These are phyloP conservation scores for Cosmia pyralina DNA, from an alignment of 2,888 invertebrate species.

Conservation along the genomic window DNA sequence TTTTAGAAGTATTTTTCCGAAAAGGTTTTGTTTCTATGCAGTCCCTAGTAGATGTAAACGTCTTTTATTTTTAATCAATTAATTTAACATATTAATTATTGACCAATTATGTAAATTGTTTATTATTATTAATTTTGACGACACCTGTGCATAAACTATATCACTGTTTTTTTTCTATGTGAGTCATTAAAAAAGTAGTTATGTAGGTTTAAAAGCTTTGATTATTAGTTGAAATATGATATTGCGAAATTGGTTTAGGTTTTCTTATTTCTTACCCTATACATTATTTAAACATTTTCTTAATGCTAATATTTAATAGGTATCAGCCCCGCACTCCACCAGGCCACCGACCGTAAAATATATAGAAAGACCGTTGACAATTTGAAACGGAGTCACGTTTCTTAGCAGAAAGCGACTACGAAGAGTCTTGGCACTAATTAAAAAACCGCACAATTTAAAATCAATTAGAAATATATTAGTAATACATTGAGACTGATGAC, in stretches of 20 bases:
- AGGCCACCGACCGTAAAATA: too few species aligned
- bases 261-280: not conserved
- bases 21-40: constrained; percentile 1
- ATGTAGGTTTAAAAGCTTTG: constrained; percentile 6
- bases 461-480: constrained; percentile 44
- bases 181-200: constrained; percentile 19
- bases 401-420: too few species aligned
- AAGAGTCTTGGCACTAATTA: constrained; percentile 7
- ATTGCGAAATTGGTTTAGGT: constrained; percentile 5
- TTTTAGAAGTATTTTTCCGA: not conserved
- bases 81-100: constrained; percentile 16
- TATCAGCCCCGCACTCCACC: too few species aligned
- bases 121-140: constrained; percentile 16
- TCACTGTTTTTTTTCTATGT: constrained; percentile 22
- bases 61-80: constrained; percentile 8
- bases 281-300: not conserved
- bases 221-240: constrained; percentile 41
- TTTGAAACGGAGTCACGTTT: too few species aligned
- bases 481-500: constrained; percentile 14
- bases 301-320: not conserved
- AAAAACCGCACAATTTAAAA: constrained; percentile 26
- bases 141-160: constrained; percentile 54
- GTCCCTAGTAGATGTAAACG: not conserved
- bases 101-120: constrained; percentile 26
- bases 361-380: too few species aligned